Base-by-base conservation (phyloP, 2,113 vertebrate species). In the Platycercus adscitus region DNA sequence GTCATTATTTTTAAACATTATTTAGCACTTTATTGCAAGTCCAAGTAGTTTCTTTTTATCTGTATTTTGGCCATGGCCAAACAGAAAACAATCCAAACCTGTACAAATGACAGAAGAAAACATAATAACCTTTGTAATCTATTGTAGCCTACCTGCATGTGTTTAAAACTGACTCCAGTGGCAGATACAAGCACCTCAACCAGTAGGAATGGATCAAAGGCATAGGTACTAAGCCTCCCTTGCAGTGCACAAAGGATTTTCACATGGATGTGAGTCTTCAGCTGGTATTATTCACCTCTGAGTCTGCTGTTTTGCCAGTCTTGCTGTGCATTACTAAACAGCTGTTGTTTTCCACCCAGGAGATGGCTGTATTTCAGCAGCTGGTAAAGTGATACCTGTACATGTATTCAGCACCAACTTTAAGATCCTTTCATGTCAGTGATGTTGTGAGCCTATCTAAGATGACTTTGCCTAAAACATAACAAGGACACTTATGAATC, bases 281-380 rank as follows among this genome's bases (percentile, higher is more conserved):
- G 52, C 8, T 31, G 35, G 16, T 41, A 33, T 68, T 88, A 41
- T n/a, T 93, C 33, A 81, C 83, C 84, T 63, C 79, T 39, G 43
- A 17, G 55, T 70, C 69, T 73, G 33, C 73, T 65, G 61, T 65
- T 93, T n/a, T 47, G 55, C 47, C 63, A 29, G 23, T 43, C 41
- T 56, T 81, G n/a, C 72, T 68, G 43, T 41, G 66, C n/a, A 41
- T 21, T 47, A 86, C 65, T 84, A 75, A 72, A 81, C 77, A 94
- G 94, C 88, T 92, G 64, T 26, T 91, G 80, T 93, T 95, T 95
- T 89, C 86, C 77, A 86, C 65, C 17, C 60, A 78, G 73, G 81
- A 87, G 77, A 81, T 75, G 65, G 47, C 65, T 93, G 77, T 47
- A 20, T 64, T 88, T 91, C 55, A 92, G 61, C 3, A 0, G 31